Percentiles rank a stretch among this genome's conserved stretches.
These are phyloP conservation scores for Microctenopoma stevenorrisi DNA, from an alignment of 2,797 vertebrate genomes.

Conservation along the genomic window DNA sequence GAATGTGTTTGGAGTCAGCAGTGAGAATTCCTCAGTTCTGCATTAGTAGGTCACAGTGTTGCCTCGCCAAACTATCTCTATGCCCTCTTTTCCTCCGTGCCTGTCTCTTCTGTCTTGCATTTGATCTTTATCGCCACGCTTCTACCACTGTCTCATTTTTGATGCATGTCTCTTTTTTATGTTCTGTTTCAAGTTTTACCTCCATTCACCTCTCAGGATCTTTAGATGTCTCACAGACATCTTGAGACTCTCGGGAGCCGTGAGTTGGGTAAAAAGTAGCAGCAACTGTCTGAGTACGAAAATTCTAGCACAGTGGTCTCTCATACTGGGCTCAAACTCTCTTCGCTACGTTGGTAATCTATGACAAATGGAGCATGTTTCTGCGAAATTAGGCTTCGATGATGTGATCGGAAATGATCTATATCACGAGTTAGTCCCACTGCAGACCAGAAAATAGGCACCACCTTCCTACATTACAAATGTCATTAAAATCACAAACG, in stretches of 20 bases:
- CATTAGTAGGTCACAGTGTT: slow-evolving; percentile 82
- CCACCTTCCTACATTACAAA: slow-evolving; percentile 8
- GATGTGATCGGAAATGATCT: slow-evolving; percentile 51
- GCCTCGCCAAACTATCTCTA: slow-evolving; percentile 67
- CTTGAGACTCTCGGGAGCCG: slow-evolving; percentile 66
- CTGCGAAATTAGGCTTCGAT: slow-evolving; percentile 55
- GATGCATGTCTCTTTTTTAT: slow-evolving; percentile 43
- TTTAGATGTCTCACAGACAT: slow-evolving; percentile 66
- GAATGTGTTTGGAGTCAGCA: slow-evolving; percentile 85
- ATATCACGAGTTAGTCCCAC: slow-evolving; percentile 23
- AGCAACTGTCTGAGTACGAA: slow-evolving; percentile 53
- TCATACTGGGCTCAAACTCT: slow-evolving; percentile 45
- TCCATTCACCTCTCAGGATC: slow-evolving; percentile 51
- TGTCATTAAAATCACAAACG: neutral
- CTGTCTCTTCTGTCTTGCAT: slow-evolving; percentile 46
- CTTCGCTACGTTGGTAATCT: slow-evolving; percentile 59
- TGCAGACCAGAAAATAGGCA: slow-evolving; percentile 8
- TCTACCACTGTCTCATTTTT: slow-evolving; percentile 50
- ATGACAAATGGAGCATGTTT: slow-evolving; percentile 70
- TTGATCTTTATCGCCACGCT: slow-evolving; percentile 56
- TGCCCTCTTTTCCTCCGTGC: slow-evolving; percentile 34
- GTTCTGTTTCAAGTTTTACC: slow-evolving; percentile 52
- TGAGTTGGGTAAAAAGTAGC: slow-evolving; percentile 70
- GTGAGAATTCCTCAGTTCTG: slow-evolving; percentile 83
- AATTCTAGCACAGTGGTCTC: slow-evolving; percentile 55